A percentile compares a stretch with the other conserved stretches of the same genome.
Conservation (phyloP, 2,888 invertebrate genomes). For the Andrena dorsata region DNA sequence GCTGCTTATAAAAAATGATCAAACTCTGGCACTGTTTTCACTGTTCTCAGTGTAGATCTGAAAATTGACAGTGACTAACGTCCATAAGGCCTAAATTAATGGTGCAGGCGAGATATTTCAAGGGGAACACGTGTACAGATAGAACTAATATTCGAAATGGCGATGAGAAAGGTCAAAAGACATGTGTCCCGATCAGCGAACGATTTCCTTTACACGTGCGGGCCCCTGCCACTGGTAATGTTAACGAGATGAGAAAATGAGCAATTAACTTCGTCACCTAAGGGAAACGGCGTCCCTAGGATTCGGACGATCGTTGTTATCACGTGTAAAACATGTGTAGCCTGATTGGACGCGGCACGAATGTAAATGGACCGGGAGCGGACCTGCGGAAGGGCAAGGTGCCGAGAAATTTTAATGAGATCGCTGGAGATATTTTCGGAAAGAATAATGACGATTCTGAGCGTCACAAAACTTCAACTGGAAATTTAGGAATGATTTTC, state of each 20-base stretch:
- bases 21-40: too few species aligned
- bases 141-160: constrained; percentile 25
- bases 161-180: constrained; percentile 20
- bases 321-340: constrained; percentile 72
- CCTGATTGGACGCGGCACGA: constrained; percentile 46
- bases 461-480: too few species aligned
- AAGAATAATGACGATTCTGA: background rate
- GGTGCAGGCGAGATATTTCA: background rate
- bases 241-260: constrained; percentile 80
- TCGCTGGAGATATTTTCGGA: constrained; percentile 13
- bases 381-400: constrained; percentile 11
- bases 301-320: constrained; percentile 64
- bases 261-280: constrained; percentile 81
- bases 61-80: too few species aligned
- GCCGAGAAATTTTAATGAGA: constrained; percentile 47
- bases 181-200: constrained; percentile 62
- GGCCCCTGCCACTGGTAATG: constrained; percentile 48
- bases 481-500: too few species aligned
- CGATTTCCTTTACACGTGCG: constrained; percentile 71
- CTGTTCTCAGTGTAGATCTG: too few species aligned
- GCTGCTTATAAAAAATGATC: too few species aligned
- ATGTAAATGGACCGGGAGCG: constrained; percentile 36
- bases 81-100: background rate
- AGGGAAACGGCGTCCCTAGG: constrained; percentile 63
- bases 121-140: constrained; percentile 35